A percentile compares a stretch with the other conserved stretches of the same genome.
Evolutionary conservation across 2,113 vertebrate species (phyloP).

Genomic region (Puntigrus tetrazona): DNA sequence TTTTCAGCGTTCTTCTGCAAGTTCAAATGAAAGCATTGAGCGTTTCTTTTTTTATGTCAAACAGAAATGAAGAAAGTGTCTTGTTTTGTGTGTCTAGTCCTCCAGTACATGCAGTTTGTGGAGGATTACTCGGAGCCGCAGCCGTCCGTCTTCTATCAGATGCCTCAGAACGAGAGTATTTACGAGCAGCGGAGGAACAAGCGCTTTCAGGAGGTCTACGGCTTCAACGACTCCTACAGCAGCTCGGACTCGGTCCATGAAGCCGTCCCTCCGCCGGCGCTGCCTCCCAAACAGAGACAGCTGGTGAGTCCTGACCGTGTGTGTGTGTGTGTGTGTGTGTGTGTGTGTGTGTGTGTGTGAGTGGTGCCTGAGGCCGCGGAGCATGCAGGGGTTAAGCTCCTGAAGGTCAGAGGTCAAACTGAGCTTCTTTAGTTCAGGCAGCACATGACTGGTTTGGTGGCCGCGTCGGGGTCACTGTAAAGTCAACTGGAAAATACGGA

Average conservation of each 20-base stretch:
- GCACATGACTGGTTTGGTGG: not conserved
- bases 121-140: slow-evolving; percentile 98
- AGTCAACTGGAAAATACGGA: slow-evolving; percentile 11
- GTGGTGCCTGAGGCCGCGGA: not conserved
- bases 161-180: slow-evolving; percentile 93
- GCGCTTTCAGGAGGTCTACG: slow-evolving; percentile 93
- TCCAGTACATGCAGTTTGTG: slow-evolving; percentile 97
- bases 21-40: not conserved
- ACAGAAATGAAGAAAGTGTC: not conserved
- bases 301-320: slow-evolving; percentile 82
- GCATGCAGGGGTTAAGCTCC: slow-evolving; percentile 1
- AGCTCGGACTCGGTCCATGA: slow-evolving; percentile 80
- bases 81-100: slow-evolving; percentile 73
- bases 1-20: too few species aligned
- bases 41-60: not conserved
- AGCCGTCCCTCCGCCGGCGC: slow-evolving; percentile 85
- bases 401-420: slow-evolving; percentile 30
- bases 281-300: slow-evolving; percentile 95
- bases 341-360: not conserved
- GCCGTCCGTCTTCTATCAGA: slow-evolving; percentile 96
- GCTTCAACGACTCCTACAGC: slow-evolving; percentile 89
- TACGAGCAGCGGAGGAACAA: slow-evolving; percentile 93
- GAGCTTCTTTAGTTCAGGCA: not conserved
- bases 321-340: not conserved
- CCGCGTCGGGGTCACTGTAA: not conserved